Conservation (phyloP, 2,797 vertebrate species). For the Octomys mimax region DNA sequence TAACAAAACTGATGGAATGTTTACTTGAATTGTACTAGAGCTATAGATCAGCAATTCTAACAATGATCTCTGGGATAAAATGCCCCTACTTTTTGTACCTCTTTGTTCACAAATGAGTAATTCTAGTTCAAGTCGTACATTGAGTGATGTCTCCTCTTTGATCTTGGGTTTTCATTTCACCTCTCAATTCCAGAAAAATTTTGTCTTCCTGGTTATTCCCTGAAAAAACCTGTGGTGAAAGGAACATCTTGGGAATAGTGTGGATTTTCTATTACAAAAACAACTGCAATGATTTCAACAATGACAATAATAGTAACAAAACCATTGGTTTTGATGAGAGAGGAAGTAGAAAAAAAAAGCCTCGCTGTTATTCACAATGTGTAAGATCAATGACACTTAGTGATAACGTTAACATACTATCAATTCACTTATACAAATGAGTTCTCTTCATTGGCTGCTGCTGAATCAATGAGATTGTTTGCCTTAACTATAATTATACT, state of each 20-base stretch:
- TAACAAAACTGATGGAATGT: neutral
- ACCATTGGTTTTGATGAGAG: slow-evolving; percentile 10
- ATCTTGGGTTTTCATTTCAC: slow-evolving; percentile 1
- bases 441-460: slow-evolving; percentile 21
- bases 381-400: slow-evolving; percentile 51
- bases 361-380: slow-evolving; percentile 12
- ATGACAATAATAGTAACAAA: neutral
- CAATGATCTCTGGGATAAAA: neutral
- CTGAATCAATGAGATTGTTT: slow-evolving; percentile 63
- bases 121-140: neutral
- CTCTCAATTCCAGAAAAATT: slow-evolving; percentile 34
- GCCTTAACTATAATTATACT: slow-evolving; percentile 62
- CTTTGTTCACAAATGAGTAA: neutral
- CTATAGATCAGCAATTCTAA: neutral
- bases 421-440: slow-evolving; percentile 40
- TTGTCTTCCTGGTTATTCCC: neutral
- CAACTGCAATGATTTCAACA: neutral
- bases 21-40: neutral
- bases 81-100: neutral
- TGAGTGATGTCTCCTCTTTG: neutral
- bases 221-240: neutral
- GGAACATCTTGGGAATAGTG: neutral
- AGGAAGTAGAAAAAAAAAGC: slow-evolving; percentile 24
- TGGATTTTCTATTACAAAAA: neutral
- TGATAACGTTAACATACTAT: slow-evolving; percentile 17